A percentile compares a stretch with the other conserved stretches of the same genome.
phyloP scores from a whole-genome alignment of 2,888 invertebrate species.

The Blastobasis adustella region DNA sequence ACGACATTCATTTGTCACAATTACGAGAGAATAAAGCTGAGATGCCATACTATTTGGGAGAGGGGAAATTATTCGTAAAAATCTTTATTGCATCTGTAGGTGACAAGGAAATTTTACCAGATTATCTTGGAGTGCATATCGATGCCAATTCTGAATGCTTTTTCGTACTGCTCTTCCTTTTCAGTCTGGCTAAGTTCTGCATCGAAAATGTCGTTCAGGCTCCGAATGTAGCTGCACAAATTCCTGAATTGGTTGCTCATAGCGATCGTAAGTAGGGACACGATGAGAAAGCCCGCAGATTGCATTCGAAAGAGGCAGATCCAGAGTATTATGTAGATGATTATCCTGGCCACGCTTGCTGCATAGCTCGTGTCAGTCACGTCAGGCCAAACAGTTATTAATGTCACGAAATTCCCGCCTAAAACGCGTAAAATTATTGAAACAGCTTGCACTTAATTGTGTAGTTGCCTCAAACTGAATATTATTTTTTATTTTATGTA shows the following conservation, averaged over 20 bases:
- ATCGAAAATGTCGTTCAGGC: slow-evolving; percentile 31
- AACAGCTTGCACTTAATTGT: too few species aligned
- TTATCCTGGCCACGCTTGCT: slow-evolving; percentile 18
- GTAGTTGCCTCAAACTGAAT: too few species aligned
- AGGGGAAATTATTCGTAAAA: too few species aligned
- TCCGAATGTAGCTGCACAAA: slow-evolving; percentile 37
- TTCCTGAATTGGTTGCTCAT: slow-evolving; percentile 38
- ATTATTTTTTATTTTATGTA: too few species aligned
- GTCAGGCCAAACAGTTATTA: slow-evolving; percentile 33
- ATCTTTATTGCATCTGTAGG: too few species aligned
- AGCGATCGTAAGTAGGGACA: slow-evolving; percentile 22
- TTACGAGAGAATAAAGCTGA: too few species aligned
- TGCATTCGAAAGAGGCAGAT: slow-evolving; percentile 19
- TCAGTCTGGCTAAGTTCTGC: slow-evolving; percentile 21
- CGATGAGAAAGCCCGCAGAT: slow-evolving; percentile 19
- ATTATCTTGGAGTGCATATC: slow-evolving; percentile 23
- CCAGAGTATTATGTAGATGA: slow-evolving; percentile 27
- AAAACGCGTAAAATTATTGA: slow-evolving; percentile 7
- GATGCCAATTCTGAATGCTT: slow-evolving; percentile 36
- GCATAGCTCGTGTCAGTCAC: slow-evolving; percentile 22
- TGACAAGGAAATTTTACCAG: too few species aligned
- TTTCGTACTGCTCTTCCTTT: slow-evolving; percentile 34
- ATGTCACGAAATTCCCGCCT: slow-evolving; percentile 29
- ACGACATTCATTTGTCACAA: too few species aligned
- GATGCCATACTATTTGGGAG: too few species aligned